Evolutionary conservation across 2,797 vertebrate genomes (phyloP).

Genomic region (Enteromius mattozi): DNA sequence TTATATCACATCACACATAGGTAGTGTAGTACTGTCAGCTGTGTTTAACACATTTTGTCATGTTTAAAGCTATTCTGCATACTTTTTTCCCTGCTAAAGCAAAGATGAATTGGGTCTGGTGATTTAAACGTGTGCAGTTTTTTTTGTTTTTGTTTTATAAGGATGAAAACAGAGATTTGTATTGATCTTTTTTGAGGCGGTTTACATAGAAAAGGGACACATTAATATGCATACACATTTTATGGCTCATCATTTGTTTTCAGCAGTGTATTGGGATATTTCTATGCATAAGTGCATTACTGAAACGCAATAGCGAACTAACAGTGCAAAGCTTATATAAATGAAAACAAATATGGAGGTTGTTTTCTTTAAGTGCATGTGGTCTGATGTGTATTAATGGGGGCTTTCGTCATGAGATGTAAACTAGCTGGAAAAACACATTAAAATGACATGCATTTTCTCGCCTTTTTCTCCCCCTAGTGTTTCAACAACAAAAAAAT

Average conservation of each 20-base stretch:
- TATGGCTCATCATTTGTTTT: background rate
- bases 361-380: constrained; percentile 1
- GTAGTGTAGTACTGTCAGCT: background rate
- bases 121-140: background rate
- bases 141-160: background rate
- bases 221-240: background rate
- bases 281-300: background rate
- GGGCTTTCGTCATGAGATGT: background rate
- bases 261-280: background rate
- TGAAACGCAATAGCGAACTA: background rate
- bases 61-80: background rate
- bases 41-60: background rate
- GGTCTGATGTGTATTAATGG: constrained; percentile 1
- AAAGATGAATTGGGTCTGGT: background rate
- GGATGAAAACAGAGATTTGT: background rate
- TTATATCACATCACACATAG: background rate
- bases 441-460: background rate
- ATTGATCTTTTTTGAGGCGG: background rate
- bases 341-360: constrained; percentile 27
- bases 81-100: background rate
- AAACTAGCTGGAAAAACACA: constrained; percentile 1
- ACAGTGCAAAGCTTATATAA: background rate
- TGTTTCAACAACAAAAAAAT: constrained; percentile 9
- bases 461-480: background rate
- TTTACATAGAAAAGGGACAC: background rate